Conservation (phyloP, 2,797 vertebrate species). For the Sebastes kiyomatsui region DNA sequence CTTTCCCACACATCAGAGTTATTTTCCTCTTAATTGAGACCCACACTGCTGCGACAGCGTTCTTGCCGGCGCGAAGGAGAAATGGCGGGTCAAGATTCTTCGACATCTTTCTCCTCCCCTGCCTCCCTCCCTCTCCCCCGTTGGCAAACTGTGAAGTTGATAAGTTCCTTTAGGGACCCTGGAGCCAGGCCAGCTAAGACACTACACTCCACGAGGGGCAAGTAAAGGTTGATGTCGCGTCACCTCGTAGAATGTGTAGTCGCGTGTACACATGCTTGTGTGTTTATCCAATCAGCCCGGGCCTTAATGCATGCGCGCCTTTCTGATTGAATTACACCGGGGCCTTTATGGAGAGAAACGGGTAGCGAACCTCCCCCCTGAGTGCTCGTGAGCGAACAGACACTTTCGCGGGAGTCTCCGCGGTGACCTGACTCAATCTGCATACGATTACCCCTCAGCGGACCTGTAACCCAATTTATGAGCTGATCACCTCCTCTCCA, state of each 20-base stretch:
- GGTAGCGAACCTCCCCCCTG: constrained; percentile 40
- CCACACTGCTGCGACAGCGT: constrained; percentile 70
- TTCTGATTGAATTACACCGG: constrained; percentile 63
- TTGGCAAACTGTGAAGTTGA: constrained; percentile 65
- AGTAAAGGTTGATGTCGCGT: constrained; percentile 59
- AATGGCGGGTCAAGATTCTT: constrained; percentile 72
- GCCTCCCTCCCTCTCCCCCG: not conserved
- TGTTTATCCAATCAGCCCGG: constrained; percentile 48
- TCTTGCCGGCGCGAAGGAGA: constrained; percentile 60
- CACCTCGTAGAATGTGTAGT: constrained; percentile 25
- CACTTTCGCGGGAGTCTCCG: constrained; percentile 54
- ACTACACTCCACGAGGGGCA: constrained; percentile 47
- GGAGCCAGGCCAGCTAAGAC: constrained; percentile 58
- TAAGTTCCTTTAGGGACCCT: constrained; percentile 64
- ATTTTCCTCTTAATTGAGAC: constrained; percentile 77
- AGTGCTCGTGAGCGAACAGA: constrained; percentile 56
- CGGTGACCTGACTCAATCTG: constrained; percentile 71
- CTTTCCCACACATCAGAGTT: constrained; percentile 61
- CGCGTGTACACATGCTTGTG: constrained; percentile 8
- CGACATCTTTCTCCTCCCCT: constrained; percentile 34
- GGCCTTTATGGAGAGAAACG: constrained; percentile 66
- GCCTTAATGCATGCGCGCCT: constrained; percentile 38
- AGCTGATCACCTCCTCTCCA: constrained; percentile 57
- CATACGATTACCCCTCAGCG: constrained; percentile 71
- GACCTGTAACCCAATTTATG: constrained; percentile 74